Base-by-base conservation (phyloP, 1,140 invertebrate genomes). In the Drosophila sp. region DNA sequence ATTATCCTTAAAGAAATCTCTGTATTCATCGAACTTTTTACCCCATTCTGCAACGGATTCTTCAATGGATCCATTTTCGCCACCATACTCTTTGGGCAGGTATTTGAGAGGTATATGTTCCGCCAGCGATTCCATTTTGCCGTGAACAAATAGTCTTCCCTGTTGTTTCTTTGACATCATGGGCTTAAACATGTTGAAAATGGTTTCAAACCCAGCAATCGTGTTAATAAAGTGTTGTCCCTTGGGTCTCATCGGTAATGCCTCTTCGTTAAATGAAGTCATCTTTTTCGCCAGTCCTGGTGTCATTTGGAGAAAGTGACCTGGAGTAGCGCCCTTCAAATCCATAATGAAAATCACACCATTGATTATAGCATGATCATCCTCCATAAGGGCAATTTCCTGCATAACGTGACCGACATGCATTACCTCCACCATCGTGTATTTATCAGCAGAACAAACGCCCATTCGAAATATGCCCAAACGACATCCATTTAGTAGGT, bases 71-170 rank as follows among this genome's bases (percentile, higher is more conserved):
- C 92, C 92, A 75, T 92, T 93, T 13, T 93, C 91, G 0, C 94
- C 94, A 9, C 94, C 94, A 74, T 94, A 94, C 66, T 94, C 94
- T 63, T 91, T 87, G 0, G 94, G 94, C 7, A 94, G 66, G 54
- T 93, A 92, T 48, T 92, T 72, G 67, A 92, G 90, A 0, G 94
- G 93, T 18, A 94, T 77, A 29, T 81, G 56, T 51, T 93, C 84
- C 46, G 93, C 91, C 7, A 94, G 73, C 8, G 73, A 75, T 7
- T 92, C 90, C 50, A 93, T 92, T 77, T 93, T 92, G 21, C 92
- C 92, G 73, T 94, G 93, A 1, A 94, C 84, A 59, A 89, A 91
- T 8, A 94, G 76, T 92, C 93, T 80, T 0, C 78, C 81, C 71
- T 92, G 92, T 66, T 92, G 90, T 72, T 93, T 93, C 27, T 93